A percentile compares a stretch with the other conserved stretches of the same genome.
phyloP scores from a whole-genome alignment of 2,888 invertebrate genomes.

The Hipparchia semele region DNA sequence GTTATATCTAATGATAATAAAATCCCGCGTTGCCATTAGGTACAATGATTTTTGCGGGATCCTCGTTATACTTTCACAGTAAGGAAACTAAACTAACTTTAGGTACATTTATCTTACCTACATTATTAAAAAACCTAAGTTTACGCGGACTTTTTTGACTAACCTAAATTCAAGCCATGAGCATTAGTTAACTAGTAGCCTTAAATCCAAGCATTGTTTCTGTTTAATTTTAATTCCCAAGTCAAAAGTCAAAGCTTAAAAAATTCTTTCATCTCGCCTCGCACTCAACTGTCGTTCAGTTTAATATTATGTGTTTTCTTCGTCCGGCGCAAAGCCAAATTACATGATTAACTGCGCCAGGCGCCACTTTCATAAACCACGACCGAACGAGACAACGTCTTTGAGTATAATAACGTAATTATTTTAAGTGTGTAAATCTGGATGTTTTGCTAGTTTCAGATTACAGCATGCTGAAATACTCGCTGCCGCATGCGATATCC shows the following conservation, averaged over 20 bases:
- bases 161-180: no score
- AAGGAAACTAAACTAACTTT: no score
- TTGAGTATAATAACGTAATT: slow-evolving; percentile 41
- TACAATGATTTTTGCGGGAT: no score
- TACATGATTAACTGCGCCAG: slow-evolving; percentile 63
- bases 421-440: slow-evolving; percentile 26
- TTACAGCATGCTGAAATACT: slow-evolving; percentile 5
- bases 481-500: no score
- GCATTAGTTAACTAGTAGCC: no score
- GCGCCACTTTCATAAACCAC: slow-evolving; percentile 67
- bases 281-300: slow-evolving; percentile 32
- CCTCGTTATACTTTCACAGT: no score
- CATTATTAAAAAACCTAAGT: no score
- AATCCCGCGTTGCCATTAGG: no score
- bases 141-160: no score
- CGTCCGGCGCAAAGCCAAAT: slow-evolving; percentile 72
- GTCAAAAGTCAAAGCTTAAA: neutral
- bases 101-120: no score
- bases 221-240: neutral
- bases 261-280: slow-evolving; percentile 13
- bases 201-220: neutral
- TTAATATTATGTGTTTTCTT: slow-evolving; percentile 38
- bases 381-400: slow-evolving; percentile 47
- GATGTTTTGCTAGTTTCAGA: slow-evolving; percentile 19
- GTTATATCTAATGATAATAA: no score